These are phyloP conservation scores for Euplexia lucipara DNA, from an alignment of 2,888 invertebrate species.

Conservation along the genomic window DNA sequence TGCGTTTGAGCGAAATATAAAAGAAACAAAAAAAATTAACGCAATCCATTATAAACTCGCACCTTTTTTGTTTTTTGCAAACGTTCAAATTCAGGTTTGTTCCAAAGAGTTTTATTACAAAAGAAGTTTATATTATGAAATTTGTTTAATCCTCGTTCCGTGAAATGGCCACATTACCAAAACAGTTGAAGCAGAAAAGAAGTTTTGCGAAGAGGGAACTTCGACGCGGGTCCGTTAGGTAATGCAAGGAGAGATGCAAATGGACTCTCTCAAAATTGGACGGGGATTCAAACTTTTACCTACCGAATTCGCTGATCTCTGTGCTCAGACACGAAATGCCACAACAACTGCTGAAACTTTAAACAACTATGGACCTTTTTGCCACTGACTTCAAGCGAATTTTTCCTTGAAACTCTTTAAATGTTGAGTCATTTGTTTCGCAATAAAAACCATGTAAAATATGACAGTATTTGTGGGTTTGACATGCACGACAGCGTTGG, in stretches of 20 bases:
- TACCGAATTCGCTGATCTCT: constrained; percentile 75
- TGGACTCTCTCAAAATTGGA: constrained; percentile 82
- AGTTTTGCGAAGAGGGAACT: constrained; percentile 68
- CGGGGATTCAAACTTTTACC: constrained; percentile 82
- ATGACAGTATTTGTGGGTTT: constrained; percentile 76
- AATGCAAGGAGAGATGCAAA: constrained; percentile 84
- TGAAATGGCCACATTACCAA: constrained; percentile 56
- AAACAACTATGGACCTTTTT: constrained; percentile 53
- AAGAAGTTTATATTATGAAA: constrained; percentile 61
- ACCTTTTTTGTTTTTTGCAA: constrained; percentile 27
- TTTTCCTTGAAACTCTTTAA: constrained; percentile 51
- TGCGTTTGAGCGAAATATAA: constrained; percentile 30
- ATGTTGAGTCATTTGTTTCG: constrained; percentile 58
- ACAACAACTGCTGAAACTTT: constrained; percentile 8
- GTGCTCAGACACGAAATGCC: constrained; percentile 47
- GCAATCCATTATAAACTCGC: constrained; percentile 25
- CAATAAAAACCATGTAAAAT: constrained; percentile 71
- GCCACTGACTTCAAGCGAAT: constrained; percentile 34
- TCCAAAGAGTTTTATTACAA: constrained; percentile 59
- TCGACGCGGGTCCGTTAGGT: constrained; percentile 71
- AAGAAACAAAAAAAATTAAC: constrained; percentile 21
- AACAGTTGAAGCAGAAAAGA: constrained; percentile 65
- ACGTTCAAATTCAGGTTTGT: constrained; percentile 41
- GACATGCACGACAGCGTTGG: constrained; percentile 76
- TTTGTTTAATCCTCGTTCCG: constrained; percentile 60